Conservation (phyloP, 2,888 invertebrate species). For the Brassicogethes aeneus region DNA sequence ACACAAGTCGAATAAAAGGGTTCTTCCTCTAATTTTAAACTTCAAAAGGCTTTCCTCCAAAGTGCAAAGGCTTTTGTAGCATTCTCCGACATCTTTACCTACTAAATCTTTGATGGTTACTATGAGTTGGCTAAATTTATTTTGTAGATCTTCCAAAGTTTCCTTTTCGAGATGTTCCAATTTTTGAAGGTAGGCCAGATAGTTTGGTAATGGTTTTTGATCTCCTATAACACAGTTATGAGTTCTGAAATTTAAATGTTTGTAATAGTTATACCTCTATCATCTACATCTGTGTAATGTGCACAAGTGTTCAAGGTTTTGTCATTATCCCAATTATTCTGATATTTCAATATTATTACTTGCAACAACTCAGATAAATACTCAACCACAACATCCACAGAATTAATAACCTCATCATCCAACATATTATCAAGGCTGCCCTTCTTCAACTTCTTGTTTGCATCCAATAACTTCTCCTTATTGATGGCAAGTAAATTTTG, state of each 20-base stretch:
- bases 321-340: slow-evolving; percentile 32
- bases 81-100: slow-evolving; percentile 17
- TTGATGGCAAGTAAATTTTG: too few relatives aligned
- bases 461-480: slow-evolving; percentile 13
- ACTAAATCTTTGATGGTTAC: slow-evolving; percentile 19
- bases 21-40: slow-evolving; percentile 28
- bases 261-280: too few relatives aligned
- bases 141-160: slow-evolving; percentile 14
- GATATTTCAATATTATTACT: slow-evolving; percentile 30
- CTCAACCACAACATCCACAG: slow-evolving; percentile 12
- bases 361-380: slow-evolving; percentile 27
- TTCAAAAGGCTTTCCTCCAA: slow-evolving; percentile 27
- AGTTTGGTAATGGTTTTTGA: too few relatives aligned
- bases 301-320: too few relatives aligned
- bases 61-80: slow-evolving; percentile 17
- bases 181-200: too few relatives aligned
- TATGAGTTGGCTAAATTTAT: slow-evolving; percentile 22
- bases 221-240: too few relatives aligned
- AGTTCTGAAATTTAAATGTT: too few relatives aligned
- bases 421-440: slow-evolving; percentile 4
- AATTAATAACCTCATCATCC: neutral
- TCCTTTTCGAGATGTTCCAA: slow-evolving; percentile 14
- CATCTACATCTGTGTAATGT: too few relatives aligned
- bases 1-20: slow-evolving; percentile 21
- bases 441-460: slow-evolving; percentile 6